Evolutionary conservation across 2,888 invertebrate species (phyloP), one percentile per base, ranked within the genome.

Genomic region (Petrophora chlorosata): DNA sequence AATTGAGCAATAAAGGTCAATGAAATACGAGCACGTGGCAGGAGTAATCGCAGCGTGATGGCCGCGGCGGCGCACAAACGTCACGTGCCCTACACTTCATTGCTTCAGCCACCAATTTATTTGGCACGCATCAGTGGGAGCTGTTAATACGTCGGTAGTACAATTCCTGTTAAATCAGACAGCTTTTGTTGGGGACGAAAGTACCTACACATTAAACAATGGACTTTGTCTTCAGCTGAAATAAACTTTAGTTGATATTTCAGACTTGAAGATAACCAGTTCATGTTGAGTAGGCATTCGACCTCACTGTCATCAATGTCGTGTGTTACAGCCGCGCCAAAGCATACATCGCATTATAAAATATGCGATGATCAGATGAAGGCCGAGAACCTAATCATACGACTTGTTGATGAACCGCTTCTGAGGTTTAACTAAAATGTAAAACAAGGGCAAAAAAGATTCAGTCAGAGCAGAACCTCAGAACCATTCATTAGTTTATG

Each of bases 1-100:
- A 62, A 55, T 61, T 61, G 25, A 56, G 53, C 42, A 58, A 55
- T 63, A 63, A 70, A 75, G 74, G 72, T 74, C 76, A 77, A 75
- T 66, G 71, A 67, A 75, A 75, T 70, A 59, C 55, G 54, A 69
- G 57, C 79, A 76, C 72, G 73, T 75, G 73, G 66, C 60, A 62
- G 56, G 50, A 44, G 54, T 46, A 58, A 59, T 42, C 49, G 48
- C 41, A 41, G 52, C 53, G 44, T 49, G 54, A 30, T 42, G 42
- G 51, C 36, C 38, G 46, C 44, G 38, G 19, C 16, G 40, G 35
- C 43, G 41, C 50, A 16, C 28, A 36, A 47, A 50, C 51, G 58
- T 71, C 75, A 71, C 70, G 65, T 71, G 66, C 57, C 59, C 48
- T 40, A 54, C 60, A 57, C 52, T 54, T 63, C 60, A 62, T 55